Base-by-base conservation (phyloP, 1,140 invertebrate species). In the Microvelia longipes region DNA sequence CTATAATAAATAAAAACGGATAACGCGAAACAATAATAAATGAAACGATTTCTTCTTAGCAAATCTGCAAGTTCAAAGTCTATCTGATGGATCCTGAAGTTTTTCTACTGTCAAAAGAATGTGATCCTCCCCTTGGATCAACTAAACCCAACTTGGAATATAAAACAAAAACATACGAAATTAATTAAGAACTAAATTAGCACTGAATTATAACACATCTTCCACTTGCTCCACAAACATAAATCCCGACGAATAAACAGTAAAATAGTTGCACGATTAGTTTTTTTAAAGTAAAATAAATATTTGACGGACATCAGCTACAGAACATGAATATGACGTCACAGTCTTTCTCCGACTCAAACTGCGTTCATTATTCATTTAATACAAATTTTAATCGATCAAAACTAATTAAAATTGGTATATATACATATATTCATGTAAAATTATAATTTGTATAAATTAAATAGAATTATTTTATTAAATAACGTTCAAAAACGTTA, bases 101-200 rank as follows among this genome's bases (percentile, higher is more conserved):
- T 64, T 13, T 64, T 24, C 15, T 25, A 11, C 62, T 24, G 62
- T 64, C 35, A n/a, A 64, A 64, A 64, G 62, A 64, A 64, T 64
- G 62, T 64, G 62, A 64, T 64, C 62, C 62, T 64, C 62, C 62
- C 62, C 62, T 64, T 64, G 62, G 5, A 64, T 13, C 2, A 24
- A 64, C 62, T n/a, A 64, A 25, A 5, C 62, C 5, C 15, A 15
- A 11, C 11, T 14, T 5, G 25, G 24, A 64, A 24, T 64, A 24
- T 13, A 26, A 13, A 64, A 64, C 24, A 13, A 25, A 26, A 64
- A 2, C 24, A 64, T 24, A 24, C 24, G 2, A 24, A 15, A 64
- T 24, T 24, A 64, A 2, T 2, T 14, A 2, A 24, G 24, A 24
- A 14, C 5, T 5, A 64, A 64, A 64, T 25, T 24, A 64, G 24